Conservation (phyloP, 2,888 invertebrate genomes). For the Punctoribates punctum region DNA sequence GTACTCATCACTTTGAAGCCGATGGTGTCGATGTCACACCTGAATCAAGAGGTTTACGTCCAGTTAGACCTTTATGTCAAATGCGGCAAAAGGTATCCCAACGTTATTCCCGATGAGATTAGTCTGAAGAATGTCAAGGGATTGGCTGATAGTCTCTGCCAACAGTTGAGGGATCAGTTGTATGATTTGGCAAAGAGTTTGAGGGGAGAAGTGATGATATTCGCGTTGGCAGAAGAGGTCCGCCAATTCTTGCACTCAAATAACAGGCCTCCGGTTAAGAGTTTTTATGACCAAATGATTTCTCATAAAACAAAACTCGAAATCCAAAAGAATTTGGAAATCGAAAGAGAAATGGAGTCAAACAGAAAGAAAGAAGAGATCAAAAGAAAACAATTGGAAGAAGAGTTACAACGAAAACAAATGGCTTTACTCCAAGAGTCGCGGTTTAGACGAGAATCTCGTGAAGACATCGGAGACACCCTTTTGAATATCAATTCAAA, state of each 20-base stretch:
- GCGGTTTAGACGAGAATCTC: constrained; percentile 54
- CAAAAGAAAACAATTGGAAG: constrained; percentile 48
- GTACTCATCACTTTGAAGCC: constrained; percentile 70
- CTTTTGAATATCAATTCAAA: not conserved
- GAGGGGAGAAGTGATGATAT: constrained; percentile 78
- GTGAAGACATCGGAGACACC: constrained; percentile 18
- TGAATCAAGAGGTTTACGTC: constrained; percentile 63
- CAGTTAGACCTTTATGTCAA: constrained; percentile 70
- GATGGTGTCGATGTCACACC: constrained; percentile 67
- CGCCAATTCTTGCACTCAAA: constrained; percentile 72
- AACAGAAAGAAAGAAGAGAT: constrained; percentile 58
- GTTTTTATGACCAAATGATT: constrained; percentile 88
- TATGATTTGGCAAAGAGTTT: constrained; percentile 60
- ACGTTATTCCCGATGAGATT: constrained; percentile 65
- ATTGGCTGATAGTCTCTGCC: constrained; percentile 67
- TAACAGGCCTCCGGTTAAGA: constrained; percentile 73
- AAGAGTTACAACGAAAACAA: constrained; percentile 72
- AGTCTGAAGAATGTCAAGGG: constrained; percentile 71
- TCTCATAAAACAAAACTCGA: constrained; percentile 51
- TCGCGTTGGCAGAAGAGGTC: constrained; percentile 71
- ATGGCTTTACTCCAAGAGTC: constrained; percentile 70
- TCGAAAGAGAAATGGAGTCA: constrained; percentile 42
- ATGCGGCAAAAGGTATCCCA: constrained; percentile 74
- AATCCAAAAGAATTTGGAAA: constrained; percentile 41
- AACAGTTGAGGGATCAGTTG: constrained; percentile 62